Conservation (phyloP, 2,113 vertebrate genomes). For the zebrafish (Danio rerio) region GRCz12tu NC_133194.1:37659001-37659500, state of each 20-base stretch:
- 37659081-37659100: not conserved
- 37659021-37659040: no score
- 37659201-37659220: conserved; percentile 95
- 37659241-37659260: conserved; percentile 98
- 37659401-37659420: not conserved
- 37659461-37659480: not conserved
- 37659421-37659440: conserved; percentile 8
- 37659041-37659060: no score
- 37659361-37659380: not conserved
- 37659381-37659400: not conserved
- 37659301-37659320: not conserved
- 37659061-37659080: no score
- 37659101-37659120: not conserved
- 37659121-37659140: not conserved
- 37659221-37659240: conserved; percentile 97
- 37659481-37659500: not conserved
- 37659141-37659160: not conserved
- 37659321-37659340: not conserved
- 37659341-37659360: not conserved
- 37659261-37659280: conserved; percentile 86
- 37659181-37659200: conserved; percentile 99
- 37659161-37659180: conserved; percentile 80
- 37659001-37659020: not conserved
- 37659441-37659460: conserved; percentile 4
- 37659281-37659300: not conserved